Percentiles rank a stretch among this genome's conserved stretches.
Conservation (phyloP, 2,113 vertebrate species). For the Pitta sordida region DNA sequence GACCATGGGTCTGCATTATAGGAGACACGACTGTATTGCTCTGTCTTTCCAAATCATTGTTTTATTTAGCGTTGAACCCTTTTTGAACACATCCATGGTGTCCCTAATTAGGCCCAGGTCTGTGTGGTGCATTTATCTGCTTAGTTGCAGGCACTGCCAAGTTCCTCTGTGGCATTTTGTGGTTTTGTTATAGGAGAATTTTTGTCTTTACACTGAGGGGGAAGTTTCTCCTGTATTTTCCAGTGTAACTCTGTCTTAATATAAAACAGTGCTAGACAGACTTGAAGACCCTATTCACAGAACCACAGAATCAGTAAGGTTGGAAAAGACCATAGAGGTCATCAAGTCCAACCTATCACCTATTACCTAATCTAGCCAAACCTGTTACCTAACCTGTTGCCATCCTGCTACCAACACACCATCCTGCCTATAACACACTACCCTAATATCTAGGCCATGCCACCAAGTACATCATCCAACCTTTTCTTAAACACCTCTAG, state of each 20-base stretch:
- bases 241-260: not conserved
- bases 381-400: too few relatives aligned
- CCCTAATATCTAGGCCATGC: too few relatives aligned
- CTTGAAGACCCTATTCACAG: not conserved
- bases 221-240: not conserved
- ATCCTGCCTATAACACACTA: too few relatives aligned
- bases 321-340: too few relatives aligned
- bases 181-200: not conserved
- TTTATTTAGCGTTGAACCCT: not conserved
- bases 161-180: not conserved
- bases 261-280: not conserved
- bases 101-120: not conserved
- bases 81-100: not conserved
- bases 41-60: not conserved
- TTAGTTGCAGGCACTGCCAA: not conserved
- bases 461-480: too few relatives aligned
- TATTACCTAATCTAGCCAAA: too few relatives aligned
- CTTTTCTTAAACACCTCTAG: too few relatives aligned
- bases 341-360: too few relatives aligned
- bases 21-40: too few relatives aligned
- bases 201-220: not conserved
- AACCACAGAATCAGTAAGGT: too few relatives aligned
- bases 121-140: not conserved
- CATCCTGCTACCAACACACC: too few relatives aligned
- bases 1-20: too few relatives aligned